These are phyloP conservation scores for Phodopus roborovskii DNA, from an alignment of 2,113 vertebrate species.

Conservation along the genomic window DNA sequence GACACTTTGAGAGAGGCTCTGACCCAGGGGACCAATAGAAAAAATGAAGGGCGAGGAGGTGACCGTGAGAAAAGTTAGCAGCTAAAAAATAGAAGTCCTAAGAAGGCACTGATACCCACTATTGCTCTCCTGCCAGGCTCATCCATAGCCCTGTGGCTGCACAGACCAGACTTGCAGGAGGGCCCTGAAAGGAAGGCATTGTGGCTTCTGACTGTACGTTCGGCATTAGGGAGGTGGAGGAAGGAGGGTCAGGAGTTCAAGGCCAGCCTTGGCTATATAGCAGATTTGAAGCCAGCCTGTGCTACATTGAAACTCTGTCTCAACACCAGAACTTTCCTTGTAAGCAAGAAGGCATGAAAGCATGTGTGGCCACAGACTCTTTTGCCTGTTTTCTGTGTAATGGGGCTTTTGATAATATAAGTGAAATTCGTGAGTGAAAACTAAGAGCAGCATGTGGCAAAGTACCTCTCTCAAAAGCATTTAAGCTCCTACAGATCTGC, in stretches of 20 bases:
- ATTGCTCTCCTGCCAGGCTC: fast-evolving
- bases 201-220: not conserved
- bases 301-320: not conserved
- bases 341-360: not conserved
- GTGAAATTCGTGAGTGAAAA: not conserved
- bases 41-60: not conserved
- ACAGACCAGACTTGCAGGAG: not conserved
- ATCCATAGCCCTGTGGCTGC: not conserved
- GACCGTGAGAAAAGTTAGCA: not conserved
- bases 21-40: not conserved
- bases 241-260: not conserved
- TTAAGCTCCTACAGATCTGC: not conserved
- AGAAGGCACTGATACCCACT: not conserved
- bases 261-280: not conserved
- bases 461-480: not conserved
- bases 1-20: not conserved
- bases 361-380: not conserved
- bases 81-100: not conserved
- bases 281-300: not conserved
- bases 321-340: not conserved
- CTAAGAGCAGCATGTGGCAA: not conserved
- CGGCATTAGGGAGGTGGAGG: not conserved
- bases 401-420: not conserved
- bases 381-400: not conserved
- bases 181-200: not conserved